Base-by-base conservation (phyloP, 2,113 vertebrate species). In the Myotis davidii region DNA sequence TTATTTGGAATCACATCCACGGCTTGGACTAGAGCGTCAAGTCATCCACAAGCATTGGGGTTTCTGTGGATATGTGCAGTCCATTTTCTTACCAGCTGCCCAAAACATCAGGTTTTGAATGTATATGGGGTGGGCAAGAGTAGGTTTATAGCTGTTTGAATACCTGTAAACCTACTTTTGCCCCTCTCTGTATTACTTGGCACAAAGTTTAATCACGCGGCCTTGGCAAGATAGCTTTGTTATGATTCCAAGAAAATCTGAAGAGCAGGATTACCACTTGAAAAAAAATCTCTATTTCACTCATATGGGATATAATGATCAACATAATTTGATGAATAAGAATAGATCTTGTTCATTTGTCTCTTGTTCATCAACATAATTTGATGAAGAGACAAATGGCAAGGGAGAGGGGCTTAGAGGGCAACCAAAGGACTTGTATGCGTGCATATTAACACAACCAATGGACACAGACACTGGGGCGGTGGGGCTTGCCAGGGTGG, bases 171-270 rank as follows among this genome's bases (percentile, higher is more conserved):
- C 74, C 74, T 52, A 12, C 45, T 50, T n/a, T 29, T 20, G 45
- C 29, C 16, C 73, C 2, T 27, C 45, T 48, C 73, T 50, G 27
- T n/a, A n/a, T 79, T 69, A 67, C 61, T 86, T 86, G 23, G 32
- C 8, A 48, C n/a, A 18, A 39, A 16, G n/a, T 94, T 56, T 37
- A 74, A 37, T 32, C 85, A 20, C 1, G 2, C 74, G 73, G 27
- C 45, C 67, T 94, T 78, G 67, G 69, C 65, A 88, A 90, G n/a
- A 65, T 6, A 94, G 34, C 25, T 94, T 79, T 91, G 48, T 88
- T 85, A 16, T 86, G 70, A 85, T n/a, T 18, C 21, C 21, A 79
- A 48, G 81, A 56, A 88, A 76, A 85, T 67, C 64, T 82, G 93
- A 45, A 90, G 52, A 69, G 20, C 39, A 77, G 45, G n/a, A 72